Evolutionary conservation across 2,113 vertebrate genomes (phyloP), one percentile per base, ranked within the genome.

Genomic region (Psilopogon haemacephalus): DNA sequence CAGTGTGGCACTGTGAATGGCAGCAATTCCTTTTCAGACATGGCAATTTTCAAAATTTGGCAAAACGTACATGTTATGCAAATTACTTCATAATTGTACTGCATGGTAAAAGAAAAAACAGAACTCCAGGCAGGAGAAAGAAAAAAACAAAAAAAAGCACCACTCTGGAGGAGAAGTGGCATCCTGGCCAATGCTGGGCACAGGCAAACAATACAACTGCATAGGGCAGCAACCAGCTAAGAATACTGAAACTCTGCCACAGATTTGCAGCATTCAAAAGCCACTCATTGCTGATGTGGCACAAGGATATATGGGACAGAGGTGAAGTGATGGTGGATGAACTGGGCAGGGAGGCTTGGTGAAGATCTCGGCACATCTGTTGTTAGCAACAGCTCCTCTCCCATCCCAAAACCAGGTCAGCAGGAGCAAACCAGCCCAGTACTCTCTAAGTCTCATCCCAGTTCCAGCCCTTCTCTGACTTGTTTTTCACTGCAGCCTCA

Each of bases 1-100:
- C 97, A 96, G 93, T 8, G 52, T 21, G 28, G 88, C 85, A 93
- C 96, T 37, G 94, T 38, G 32, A 96, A 92, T n/a, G 30, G 63
- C 90, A 84, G 78, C 19, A 37, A 60, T 88, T 95, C 93, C 82
- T 93, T 96, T 95, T 62, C 94, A 94, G 96, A 96, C 89, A 93
- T 7, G 32, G 94, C 95, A 77, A 96, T 97, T 97, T 96, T 95
- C 92, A 85, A 97, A 97, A 97, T 97, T 68, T 97, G 96, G 95
- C 97, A 95, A 97, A 97, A 88, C 77, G 48, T 75, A 83, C 84
- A 78, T 16, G 88, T 88, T 93, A 94, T 89, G 89, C 85, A 97
- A 97, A 97, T 97, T 82, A 77, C 87, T 96, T 95, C 55, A 46
- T 70, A 95, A 97, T 88, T 91, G 89, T 91, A 63, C 79, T 88